Percentiles rank a stretch among this genome's conserved stretches.
Conservation (phyloP, 2,888 invertebrate genomes). For the Gortyna flavago region DNA sequence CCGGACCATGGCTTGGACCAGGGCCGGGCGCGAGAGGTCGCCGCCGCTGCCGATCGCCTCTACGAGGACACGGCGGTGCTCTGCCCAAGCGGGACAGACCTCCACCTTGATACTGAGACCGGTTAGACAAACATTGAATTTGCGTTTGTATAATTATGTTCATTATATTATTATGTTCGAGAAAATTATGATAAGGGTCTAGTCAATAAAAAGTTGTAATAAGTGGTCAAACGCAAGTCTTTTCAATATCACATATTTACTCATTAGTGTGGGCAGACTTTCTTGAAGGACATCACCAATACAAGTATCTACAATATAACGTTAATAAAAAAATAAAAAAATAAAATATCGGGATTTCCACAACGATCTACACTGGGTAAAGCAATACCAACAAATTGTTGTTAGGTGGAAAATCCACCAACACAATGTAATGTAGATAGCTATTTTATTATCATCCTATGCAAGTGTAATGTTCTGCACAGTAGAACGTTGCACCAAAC, state of each 20-base stretch:
- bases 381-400: not conserved
- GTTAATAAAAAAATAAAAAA: not conserved
- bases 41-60: no score
- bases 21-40: no score
- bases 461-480: not conserved
- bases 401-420: constrained; percentile 2
- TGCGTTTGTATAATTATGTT: not conserved
- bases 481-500: not conserved
- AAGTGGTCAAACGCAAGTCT: not conserved
- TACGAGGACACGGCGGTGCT: no score
- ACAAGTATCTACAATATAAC: not conserved
- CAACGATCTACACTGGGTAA: constrained; percentile 7
- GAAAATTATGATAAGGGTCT: not conserved
- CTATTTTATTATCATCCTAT: not conserved
- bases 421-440: not conserved
- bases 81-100: no score
- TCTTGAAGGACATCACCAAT: not conserved
- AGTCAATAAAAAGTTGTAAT: not conserved
- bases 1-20: no score
- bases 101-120: no score
- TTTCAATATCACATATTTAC: not conserved
- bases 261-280: not conserved
- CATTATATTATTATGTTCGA: not conserved
- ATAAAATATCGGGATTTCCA: not conserved
- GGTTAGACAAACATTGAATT: not conserved